Conservation (phyloP, 2,888 invertebrate genomes). For the Melipona beecheii region DNA sequence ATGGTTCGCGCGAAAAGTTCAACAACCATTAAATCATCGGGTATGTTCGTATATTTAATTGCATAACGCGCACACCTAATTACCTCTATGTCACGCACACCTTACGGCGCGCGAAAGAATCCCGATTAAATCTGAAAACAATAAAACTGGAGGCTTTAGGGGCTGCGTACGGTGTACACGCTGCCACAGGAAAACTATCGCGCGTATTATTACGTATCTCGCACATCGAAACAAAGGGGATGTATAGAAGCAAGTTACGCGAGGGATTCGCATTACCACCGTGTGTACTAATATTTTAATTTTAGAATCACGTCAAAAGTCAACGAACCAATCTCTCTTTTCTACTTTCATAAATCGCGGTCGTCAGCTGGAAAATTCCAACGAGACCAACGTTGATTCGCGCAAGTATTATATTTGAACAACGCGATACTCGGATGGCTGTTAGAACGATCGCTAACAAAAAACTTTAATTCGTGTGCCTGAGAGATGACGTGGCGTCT, state of each 20-base stretch:
- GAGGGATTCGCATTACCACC: constrained; percentile 1
- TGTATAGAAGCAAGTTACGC: no score
- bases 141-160: background rate
- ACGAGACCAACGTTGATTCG: background rate
- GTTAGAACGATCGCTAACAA: background rate
- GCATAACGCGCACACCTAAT: constrained; percentile 28
- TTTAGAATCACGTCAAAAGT: constrained; percentile 1
- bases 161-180: background rate
- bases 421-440: background rate
- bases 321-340: background rate
- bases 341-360: constrained; percentile 2
- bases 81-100: constrained; percentile 31
- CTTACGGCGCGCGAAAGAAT: constrained; percentile 31
- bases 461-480: constrained; percentile 25
- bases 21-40: constrained; percentile 41
- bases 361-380: background rate
- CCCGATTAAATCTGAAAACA: constrained; percentile 34
- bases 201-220: background rate
- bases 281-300: background rate
- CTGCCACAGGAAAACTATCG: background rate
- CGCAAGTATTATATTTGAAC: background rate
- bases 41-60: constrained; percentile 32
- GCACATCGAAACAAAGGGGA: background rate
- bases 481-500: constrained; percentile 45
- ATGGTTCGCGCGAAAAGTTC: constrained; percentile 6